Base-by-base conservation (phyloP, 1,140 invertebrate genomes). In the Conus ventricosus region DNA sequence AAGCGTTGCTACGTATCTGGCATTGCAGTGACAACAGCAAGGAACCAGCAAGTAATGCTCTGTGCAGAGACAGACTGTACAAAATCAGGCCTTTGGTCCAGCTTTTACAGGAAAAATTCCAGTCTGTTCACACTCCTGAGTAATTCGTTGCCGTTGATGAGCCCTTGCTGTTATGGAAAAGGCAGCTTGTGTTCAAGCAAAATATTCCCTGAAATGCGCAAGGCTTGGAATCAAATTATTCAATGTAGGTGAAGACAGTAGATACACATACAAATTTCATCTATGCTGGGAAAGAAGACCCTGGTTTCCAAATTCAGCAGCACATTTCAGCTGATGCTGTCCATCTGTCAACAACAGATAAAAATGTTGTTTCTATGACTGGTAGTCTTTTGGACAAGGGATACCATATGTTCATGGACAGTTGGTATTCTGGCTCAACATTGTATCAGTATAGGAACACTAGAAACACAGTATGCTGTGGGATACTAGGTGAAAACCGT, bases 351-450 rank as follows among this genome's bases (percentile, higher is more conserved):
- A 51, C 39, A 8, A 85, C 84, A 53, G 55, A 25, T 4, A 67
- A 85, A 15, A 85, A 51, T 3, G 11, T 71, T 8, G 57, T 85
- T 25, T 53, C 6, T 51, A 60, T 85, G 51, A 60, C 27, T 27
- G 17, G 15, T 5, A 0, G 7, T 23, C 39, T 67, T 20, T 4
- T 85, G 8, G 27, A 85, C 55, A 60, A 67, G 3, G 84, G 84
- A 23, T 85, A 85, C 51, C 84, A 85, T 5, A 4, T 85, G 51
- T 85, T 55, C 84, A 85, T 85, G 15, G 87, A 88, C 51, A 63
- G 20, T 20, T 88, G 39, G 80, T 89, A 76, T 39, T 39, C 25
- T 17, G 76, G 76, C 11, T 11, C 10, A 27, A 27, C 1, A 39
- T 51, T 78, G 76, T 78, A 78, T 51, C 76, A 39, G 25, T 39